Base-by-base conservation (phyloP, 1,140 invertebrate genomes). In the Agraylea sexmaculata region DNA sequence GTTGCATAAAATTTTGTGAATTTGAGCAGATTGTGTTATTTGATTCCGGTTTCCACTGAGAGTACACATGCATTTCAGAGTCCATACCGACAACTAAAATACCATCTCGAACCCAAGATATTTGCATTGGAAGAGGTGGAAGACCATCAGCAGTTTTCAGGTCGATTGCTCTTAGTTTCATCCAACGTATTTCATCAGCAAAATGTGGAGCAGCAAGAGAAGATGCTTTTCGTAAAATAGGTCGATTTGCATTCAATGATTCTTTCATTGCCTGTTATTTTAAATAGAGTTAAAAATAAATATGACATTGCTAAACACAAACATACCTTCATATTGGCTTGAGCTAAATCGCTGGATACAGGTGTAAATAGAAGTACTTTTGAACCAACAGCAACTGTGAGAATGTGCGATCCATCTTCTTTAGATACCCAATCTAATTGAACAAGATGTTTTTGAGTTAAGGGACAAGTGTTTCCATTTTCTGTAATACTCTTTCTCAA, bases 1-100 rank as follows among this genome's bases (percentile, higher is more conserved):
- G 48, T 12, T 47, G 48, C 38, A 47, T 47, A 22, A 49, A 59
- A 42, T 62, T 59, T 27, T 66, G 64, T 0, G 60, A 38, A 38
- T 56, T 61, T 3, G 60, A 61, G 3, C 63, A 59, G 1, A 64
- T 52, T 25, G 59, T 65, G 6, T 66, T 71, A 10, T 65, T 66
- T 16, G 69, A 68, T 49, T 78, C 77, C 2, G 83, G 81, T 52
- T 87, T 87, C 94, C 95, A 99, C 58, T 99, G 95, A 0, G 91
- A 94, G 57, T 97, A 99, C 0, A 98, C 91, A 53, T 98, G 91
- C 90, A 99, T 97, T 62, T 99, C 95, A 20, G 92, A 98, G 56
- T 97, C 91, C 92, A 99, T 97, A 16, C 93, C 95, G 4, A 98
- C 91, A 1, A 99, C 89, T 3, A 99, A 67, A 46, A 99, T 92